Percentiles rank a stretch among this genome's conserved stretches.
These are phyloP conservation scores for Synchiropus splendidus DNA, from an alignment of 2,113 vertebrate genomes.

Conservation along the genomic window DNA sequence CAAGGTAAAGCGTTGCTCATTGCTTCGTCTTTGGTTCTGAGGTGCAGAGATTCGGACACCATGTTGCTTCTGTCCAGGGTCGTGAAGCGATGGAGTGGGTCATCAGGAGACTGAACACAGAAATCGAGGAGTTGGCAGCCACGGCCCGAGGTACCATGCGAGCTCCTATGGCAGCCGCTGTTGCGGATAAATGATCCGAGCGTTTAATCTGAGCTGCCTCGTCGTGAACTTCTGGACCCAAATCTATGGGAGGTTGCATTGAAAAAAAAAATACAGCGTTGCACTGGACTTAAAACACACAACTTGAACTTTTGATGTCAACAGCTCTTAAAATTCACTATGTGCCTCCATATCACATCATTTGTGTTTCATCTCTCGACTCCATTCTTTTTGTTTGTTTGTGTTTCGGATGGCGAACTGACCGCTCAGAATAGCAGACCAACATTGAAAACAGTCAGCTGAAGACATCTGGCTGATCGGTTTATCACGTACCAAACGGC, in stretches of 20 bases:
- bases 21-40: too few relatives aligned
- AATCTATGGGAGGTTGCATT: conserved; percentile 11
- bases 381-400: not conserved
- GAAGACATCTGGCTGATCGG: too few relatives aligned
- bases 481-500: too few relatives aligned
- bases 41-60: too few relatives aligned
- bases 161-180: conserved; percentile 76
- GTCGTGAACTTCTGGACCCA: conserved; percentile 28
- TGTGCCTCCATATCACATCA: conserved; percentile 45
- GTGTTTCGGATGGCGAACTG: too few relatives aligned
- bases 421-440: too few relatives aligned
- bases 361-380: not conserved
- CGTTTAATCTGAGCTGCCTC: too few relatives aligned
- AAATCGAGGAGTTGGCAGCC: conserved; percentile 85
- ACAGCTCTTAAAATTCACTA: conserved; percentile 32
- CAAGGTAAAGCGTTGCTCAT: conserved; percentile 69
- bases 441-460: too few relatives aligned
- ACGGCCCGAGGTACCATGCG: conserved; percentile 82
- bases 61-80: conserved; percentile 64
- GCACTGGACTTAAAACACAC: conserved; percentile 39
- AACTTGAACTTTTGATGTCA: conserved; percentile 24
- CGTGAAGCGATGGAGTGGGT: conserved; percentile 98
- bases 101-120: conserved; percentile 82
- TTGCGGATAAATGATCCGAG: conserved; percentile 74
- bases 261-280: conserved; percentile 10